These are phyloP conservation scores for Rostratula benghalensis DNA, from an alignment of 2,113 vertebrate species.

Conservation along the genomic window DNA sequence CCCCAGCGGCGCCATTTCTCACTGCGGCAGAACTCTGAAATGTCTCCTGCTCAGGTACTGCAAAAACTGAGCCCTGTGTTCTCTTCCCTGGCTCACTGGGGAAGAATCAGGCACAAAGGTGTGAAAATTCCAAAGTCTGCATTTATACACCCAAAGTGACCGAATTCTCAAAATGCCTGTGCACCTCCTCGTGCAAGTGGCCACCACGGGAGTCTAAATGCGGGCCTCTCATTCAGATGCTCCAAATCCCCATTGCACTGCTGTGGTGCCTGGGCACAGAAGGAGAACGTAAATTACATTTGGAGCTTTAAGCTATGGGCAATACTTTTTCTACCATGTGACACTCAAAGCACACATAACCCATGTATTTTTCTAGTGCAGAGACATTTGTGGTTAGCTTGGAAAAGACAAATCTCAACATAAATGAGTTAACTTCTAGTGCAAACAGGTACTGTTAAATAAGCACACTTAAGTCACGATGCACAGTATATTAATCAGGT, in stretches of 20 bases:
- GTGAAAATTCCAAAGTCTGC: background rate
- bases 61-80: no score
- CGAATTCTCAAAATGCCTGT: background rate
- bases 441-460: background rate
- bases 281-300: rapidly evolving
- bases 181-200: background rate
- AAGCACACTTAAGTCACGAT: background rate
- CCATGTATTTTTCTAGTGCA: background rate
- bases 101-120: background rate
- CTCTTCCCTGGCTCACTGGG: background rate
- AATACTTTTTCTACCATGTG: background rate
- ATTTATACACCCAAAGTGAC: background rate
- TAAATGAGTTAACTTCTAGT: background rate
- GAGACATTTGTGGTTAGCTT: background rate
- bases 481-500: no score
- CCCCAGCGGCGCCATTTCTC: background rate
- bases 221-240: background rate
- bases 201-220: background rate
- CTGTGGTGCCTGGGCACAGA: no score
- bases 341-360: background rate
- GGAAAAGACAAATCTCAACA: background rate
- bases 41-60: background rate
- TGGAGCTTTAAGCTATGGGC: background rate
- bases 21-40: background rate
- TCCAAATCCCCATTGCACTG: rapidly evolving